A percentile compares a stretch with the other conserved stretches of the same genome.
Evolutionary conservation across 1,140 invertebrate genomes (phyloP).

Genomic region (Asbolus verrucosus): DNA sequence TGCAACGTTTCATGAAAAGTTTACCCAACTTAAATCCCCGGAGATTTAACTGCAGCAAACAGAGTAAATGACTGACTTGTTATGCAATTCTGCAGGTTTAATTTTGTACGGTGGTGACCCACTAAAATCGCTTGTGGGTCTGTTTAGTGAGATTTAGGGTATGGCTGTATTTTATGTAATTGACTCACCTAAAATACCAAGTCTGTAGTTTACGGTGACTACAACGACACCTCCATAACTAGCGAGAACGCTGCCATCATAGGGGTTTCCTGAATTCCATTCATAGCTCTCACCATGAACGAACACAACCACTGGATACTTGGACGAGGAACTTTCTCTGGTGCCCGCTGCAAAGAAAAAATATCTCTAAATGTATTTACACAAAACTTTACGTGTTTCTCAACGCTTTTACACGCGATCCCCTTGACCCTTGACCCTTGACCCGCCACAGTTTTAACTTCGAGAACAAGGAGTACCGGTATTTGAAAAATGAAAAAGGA

Average conservation of each 20-base stretch:
- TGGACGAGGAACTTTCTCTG: constrained; percentile 70
- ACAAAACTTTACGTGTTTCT: too few species aligned
- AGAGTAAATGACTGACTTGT: too few species aligned
- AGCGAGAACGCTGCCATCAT: constrained; percentile 93
- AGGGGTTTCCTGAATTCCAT: constrained; percentile 96
- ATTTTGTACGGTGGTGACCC: neutral
- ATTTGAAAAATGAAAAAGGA: too few species aligned
- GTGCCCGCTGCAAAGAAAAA: constrained; percentile 73
- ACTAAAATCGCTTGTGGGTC: too few species aligned
- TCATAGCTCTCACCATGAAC: constrained; percentile 97
- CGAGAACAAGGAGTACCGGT: too few species aligned
- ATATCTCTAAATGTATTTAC: neutral
- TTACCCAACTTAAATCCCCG: too few species aligned
- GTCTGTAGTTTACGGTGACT: constrained; percentile 96
- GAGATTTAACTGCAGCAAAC: too few species aligned
- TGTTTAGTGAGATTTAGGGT: too few species aligned
- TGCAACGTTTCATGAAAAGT: neutral
- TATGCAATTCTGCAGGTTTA: constrained; percentile 14
- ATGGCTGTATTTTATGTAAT: constrained; percentile 36
- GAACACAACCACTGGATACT: constrained; percentile 92
- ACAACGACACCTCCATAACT: constrained; percentile 94
- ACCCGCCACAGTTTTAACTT: too few species aligned
- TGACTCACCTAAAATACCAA: constrained; percentile 93
- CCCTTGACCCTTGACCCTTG: too few species aligned
- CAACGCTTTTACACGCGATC: too few species aligned